A percentile compares a stretch with the other conserved stretches of the same genome.
Conservation (phyloP, 92 coral and sea anemone species). For the Montipora capitata region DNA sequence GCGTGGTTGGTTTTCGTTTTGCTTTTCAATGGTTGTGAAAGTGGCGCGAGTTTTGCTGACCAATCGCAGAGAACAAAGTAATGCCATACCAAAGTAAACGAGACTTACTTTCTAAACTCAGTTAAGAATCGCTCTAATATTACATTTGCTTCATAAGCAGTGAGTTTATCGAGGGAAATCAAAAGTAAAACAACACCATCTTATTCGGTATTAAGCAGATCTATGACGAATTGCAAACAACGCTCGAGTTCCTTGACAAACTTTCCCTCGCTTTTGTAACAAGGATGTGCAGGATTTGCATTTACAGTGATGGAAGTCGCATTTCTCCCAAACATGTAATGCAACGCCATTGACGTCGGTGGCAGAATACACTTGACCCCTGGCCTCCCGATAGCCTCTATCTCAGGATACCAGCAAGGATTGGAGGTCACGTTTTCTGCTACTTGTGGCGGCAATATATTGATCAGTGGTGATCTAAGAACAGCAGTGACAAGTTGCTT, state of each 20-base stretch:
- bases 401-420: slow-evolving; percentile 84
- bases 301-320: slow-evolving; percentile 69
- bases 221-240: slow-evolving; percentile 53
- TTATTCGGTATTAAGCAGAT: slow-evolving; percentile 40
- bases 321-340: slow-evolving; percentile 72
- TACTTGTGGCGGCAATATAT: slow-evolving; percentile 75
- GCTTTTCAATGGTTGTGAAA: too few relatives aligned
- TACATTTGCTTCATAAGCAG: background rate
- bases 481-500: slow-evolving; percentile 55
- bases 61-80: too few relatives aligned
- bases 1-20: too few relatives aligned
- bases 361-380: slow-evolving; percentile 89
- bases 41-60: too few relatives aligned
- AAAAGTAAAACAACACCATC: background rate
- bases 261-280: slow-evolving; percentile 61
- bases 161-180: background rate
- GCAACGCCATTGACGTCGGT: slow-evolving; percentile 73
- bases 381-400: slow-evolving; percentile 88
- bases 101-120: too few relatives aligned
- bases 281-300: slow-evolving; percentile 68
- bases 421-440: slow-evolving; percentile 84
- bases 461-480: slow-evolving; percentile 68
- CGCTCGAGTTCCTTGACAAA: slow-evolving; percentile 62
- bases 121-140: too few relatives aligned
- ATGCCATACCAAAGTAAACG: too few relatives aligned